Base-by-base conservation (phyloP, 1,140 invertebrate species). In the Aphis craccivora region DNA sequence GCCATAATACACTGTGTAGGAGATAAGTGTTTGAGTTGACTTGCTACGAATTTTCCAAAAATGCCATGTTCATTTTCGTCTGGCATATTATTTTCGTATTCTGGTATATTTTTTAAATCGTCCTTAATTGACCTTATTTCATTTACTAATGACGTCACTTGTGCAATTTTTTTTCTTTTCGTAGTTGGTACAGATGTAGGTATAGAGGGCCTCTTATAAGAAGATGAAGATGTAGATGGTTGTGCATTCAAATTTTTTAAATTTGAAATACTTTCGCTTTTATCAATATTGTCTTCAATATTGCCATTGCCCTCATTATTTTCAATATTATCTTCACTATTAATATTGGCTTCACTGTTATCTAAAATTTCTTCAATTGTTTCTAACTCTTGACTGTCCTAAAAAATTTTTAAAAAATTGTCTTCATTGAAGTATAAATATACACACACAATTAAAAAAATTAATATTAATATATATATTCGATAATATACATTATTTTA, bases 351-450 rank as follows among this genome's bases (percentile, higher is more conserved):
- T 9, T 84, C 83, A 84, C 40, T 84, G 83, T 84, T 84, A 84
- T 43, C 83, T 45, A 84, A 84, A 84, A 84, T 84, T 84, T 84
- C 40, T 9, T 84, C 40, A 84, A 84, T 84, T 84, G 40, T 84
- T 84, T 84, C 83, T 43, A 84, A 84, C 83, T 84, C 83, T 84
- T 84, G 83, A 84, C 83, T 84, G 83, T 84, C 83, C 83, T 84
- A 45, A 84, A 84, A 84, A 45, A 45, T 45, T 25, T 9, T 9
- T 30, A 84, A 84, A 84, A 84, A 84, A 84, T 84, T 84, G 40
- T 84, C 40, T 84, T 84, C 83, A 84, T 84, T 43, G 40, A 84
- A 84, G 83, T 84, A 30, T 45, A 84, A 84, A 84, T 40, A 84
- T 84, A 84, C 83, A 84, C 83, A 45, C 83, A 84, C 83, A 84